Base-by-base conservation (phyloP, 2,113 vertebrate genomes). In the Channa maculata region DNA sequence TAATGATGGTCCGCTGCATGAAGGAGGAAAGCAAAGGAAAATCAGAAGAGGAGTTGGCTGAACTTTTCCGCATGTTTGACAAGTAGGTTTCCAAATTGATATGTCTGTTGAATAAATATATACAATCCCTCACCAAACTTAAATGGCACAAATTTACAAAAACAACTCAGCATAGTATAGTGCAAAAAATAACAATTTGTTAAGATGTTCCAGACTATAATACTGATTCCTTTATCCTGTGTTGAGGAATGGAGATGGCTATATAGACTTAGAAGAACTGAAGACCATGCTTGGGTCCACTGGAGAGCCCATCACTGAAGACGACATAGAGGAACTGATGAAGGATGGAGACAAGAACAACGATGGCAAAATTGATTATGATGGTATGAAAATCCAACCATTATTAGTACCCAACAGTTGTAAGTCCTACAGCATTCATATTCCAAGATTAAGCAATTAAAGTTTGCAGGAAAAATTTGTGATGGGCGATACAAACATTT, bases 11-110 rank as follows among this genome's bases (percentile, higher is more conserved):
- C 12, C 93, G 94, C 88, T 94, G 94, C 61, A 95, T 94, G 93
- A 95, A 95, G 79, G 94, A 95, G 86, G 94, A 95, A 88, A 94
- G 93, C 86, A 95, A 95, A 93, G 94, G 94, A 55, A 95, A 95
- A 83, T 86, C 94, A n/a, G 94, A 95, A 61, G 94, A 95, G 63
- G 94, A 95, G 81, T 48, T 95, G 58, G 94, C 93, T 0, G 94
- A 95, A 73, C 91, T 95, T 38, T 95, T 95, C 87, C 93, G 94
- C 62, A 95, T 95, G 94, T 95, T 95, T 81, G 94, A 95, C 83
- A 95, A 94, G 94, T 95, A 92, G 33, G 83, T 86, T 48, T 70
- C 7, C 39, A 2, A 24, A 24, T 36, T 51, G 64, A 3, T 15
- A 13, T 46, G n/a, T 61, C 1, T 77, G 5, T 46, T 41, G 5